Evolutionary conservation across 2,797 vertebrate species (phyloP), one percentile per base, ranked within the genome.

Genomic region (Numenius phaeopus): DNA sequence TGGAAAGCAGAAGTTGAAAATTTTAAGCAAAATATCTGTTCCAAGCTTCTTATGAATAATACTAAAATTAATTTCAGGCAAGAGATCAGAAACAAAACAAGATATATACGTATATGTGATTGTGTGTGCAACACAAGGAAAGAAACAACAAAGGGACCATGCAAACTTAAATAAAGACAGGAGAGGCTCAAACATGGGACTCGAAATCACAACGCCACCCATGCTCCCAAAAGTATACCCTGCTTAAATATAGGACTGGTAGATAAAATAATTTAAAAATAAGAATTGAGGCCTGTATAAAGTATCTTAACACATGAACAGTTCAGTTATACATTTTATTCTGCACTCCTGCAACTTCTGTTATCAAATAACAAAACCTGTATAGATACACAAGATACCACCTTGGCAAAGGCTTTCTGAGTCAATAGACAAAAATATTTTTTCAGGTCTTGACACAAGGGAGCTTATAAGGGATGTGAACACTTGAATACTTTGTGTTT

Each of bases 71-170:
- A 42, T 40, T 52, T 57, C 37, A 65, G 21, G 8, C 11, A 87
- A 70, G 14, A 20, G 34, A 44, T 6, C 16, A 47, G 32, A 46
- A 46, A 4, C 10, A 44, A 46, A 54, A 44, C 7, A 49, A 26
- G 3, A 39, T 30, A 29, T 1, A 5, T 1, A 3, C 3, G 1
- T 9, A 6, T 10, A 3, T 7, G 11, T 29, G 21, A 20, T 37
- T 5, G 4, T 8, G 10, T 24, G 5, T 37, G 67, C 15, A 61
- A 67, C 9, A 69, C 29, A 54, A 71, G 3, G n/a, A 32, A 85
- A 85, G 10, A 82, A 64, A 75, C 14, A 10, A n/a, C 24, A 54
- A 57, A 80, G 34, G 18, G 5, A 39, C 21, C 16, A 21, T 3
- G 5, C 6, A 57, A 81, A 47, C 0, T 3, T 73, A 46, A 66